Percentiles rank a stretch among this genome's conserved stretches.
Evolutionary conservation across 2,888 invertebrate species (phyloP).

Genomic region (Tetropium fuscum): DNA sequence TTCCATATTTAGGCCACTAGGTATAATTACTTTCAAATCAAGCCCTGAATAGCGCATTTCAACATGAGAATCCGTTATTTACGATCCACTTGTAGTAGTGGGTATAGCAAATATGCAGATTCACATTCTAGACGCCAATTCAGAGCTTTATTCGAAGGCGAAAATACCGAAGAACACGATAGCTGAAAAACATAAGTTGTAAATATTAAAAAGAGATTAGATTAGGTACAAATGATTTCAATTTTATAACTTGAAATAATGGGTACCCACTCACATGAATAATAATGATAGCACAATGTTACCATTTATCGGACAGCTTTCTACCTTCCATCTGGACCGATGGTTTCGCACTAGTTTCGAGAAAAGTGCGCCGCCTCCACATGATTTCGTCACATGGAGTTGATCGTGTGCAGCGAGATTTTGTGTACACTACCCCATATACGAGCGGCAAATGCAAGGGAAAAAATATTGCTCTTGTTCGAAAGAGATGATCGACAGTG

Average conservation of each 20-base stretch:
- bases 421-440: constrained; percentile 34
- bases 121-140: too few relatives aligned
- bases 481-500: constrained; percentile 33
- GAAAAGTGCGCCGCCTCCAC: constrained; percentile 24
- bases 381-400: constrained; percentile 35
- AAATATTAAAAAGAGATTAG: constrained; percentile 26
- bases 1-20: too few relatives aligned
- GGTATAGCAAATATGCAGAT: too few relatives aligned
- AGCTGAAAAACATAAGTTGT: constrained; percentile 25
- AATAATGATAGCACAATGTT: constrained; percentile 30
- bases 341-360: constrained; percentile 14
- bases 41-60: too few relatives aligned
- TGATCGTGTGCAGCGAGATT: constrained; percentile 13
- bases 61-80: too few relatives aligned
- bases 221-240: constrained; percentile 34
- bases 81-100: too few relatives aligned
- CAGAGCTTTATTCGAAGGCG: too few relatives aligned
- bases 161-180: too few relatives aligned
- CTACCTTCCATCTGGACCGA: constrained; percentile 34
- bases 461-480: constrained; percentile 38
- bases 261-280: constrained; percentile 30
- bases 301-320: constrained; percentile 23
- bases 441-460: constrained; percentile 31
- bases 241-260: constrained; percentile 38
- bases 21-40: too few relatives aligned